Evolutionary conservation across 2,797 vertebrate species (phyloP), one percentile per base, ranked within the genome.

Genomic region (Siniperca undulata): DNA sequence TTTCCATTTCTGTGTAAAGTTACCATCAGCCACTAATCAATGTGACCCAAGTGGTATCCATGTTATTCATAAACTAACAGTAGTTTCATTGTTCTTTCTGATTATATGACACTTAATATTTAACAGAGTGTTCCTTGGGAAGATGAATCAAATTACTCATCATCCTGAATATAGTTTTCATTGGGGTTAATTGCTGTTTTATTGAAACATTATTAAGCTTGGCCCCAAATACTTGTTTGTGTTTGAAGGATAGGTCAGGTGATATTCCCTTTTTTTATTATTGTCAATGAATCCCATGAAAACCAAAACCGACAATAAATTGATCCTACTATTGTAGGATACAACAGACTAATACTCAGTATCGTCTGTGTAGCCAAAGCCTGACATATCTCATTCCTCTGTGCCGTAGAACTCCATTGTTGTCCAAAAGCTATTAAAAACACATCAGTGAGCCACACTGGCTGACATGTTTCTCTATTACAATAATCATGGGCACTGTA

Each of bases 11-110:
- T 10, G 40, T 13, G 17, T 75, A 50, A 64, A 69, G 40, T 59
- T 27, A 38, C 13, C 27, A 12, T 46, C 70, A 74, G n/a, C 38
- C 27, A 7, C 81, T 50, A 50, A 62, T 84, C 75, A 85, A 0
- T n/a, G 22, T 55, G 16, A 16, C 20, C 22, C 1, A 12, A 34
- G 50, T 8, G n/a, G 17, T 24, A 12, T 67, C n/a, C 10, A n/a
- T 38, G 44, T n/a, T 68, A 22, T 40, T 71, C n/a, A 70, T 19
- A 68, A 11, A 71, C 19, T 48, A 19, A 59, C 75, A 72, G 20
- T 42, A 4, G 16, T 27, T 44, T 70, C n/a, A 24, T 68, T 52
- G 62, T 62, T 70, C 42, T 59, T 70, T 56, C 65, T 76, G 65
- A 58, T 69, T 58, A 20, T 58, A 66, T 72, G 19, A 44, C 36